phyloP scores from a whole-genome alignment of 1,140 invertebrate species.

The Drosophila kohkoa region DNA sequence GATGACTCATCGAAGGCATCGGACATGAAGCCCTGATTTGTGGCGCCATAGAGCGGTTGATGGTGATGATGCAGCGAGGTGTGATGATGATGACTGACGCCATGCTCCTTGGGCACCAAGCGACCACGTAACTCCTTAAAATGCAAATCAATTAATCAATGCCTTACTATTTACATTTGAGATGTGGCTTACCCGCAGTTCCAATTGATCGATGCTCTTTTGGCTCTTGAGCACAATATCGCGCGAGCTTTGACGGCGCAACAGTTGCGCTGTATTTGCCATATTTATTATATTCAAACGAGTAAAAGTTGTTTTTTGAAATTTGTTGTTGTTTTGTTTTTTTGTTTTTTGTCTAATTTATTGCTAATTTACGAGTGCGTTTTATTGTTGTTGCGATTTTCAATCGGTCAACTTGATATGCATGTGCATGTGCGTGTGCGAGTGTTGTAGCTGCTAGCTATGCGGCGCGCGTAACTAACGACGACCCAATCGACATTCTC shows the following conservation, averaged over 20 bases:
- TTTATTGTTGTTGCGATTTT: neutral
- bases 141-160: neutral
- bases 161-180: too few species aligned
- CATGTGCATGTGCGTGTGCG: slow-evolving; percentile 13
- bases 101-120: slow-evolving; percentile 91
- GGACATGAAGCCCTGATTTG: slow-evolving; percentile 91
- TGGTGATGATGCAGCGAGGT: slow-evolving; percentile 78
- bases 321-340: slow-evolving; percentile 29
- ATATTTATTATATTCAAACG: slow-evolving; percentile 85
- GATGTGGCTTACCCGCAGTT: slow-evolving; percentile 89
- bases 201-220: slow-evolving; percentile 92
- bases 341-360: neutral
- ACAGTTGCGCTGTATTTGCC: slow-evolving; percentile 95
- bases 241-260: slow-evolving; percentile 93
- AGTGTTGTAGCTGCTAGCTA: slow-evolving; percentile 21
- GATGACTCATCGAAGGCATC: slow-evolving; percentile 92
- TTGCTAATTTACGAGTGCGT: slow-evolving; percentile 12
- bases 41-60: slow-evolving; percentile 91
- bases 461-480: slow-evolving; percentile 17
- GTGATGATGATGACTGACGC: slow-evolving; percentile 81
- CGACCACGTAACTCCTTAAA: slow-evolving; percentile 89
- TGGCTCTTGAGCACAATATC: slow-evolving; percentile 87
- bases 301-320: slow-evolving; percentile 26
- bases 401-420: slow-evolving; percentile 6
- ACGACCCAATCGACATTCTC: slow-evolving; percentile 24